Evolutionary conservation across 2,797 vertebrate genomes (phyloP).

Genomic region (Poecilia wingei): DNA sequence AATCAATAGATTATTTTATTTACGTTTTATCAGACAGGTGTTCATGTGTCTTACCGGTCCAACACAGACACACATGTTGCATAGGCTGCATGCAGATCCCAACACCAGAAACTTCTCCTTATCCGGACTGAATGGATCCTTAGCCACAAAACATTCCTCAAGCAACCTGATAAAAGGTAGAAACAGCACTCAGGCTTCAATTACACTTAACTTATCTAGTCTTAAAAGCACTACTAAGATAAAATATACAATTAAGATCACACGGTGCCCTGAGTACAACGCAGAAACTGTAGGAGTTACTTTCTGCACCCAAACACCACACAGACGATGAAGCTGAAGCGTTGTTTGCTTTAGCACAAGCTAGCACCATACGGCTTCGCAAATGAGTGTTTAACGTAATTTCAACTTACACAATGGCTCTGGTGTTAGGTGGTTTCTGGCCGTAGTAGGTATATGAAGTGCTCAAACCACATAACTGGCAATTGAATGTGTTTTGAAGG

Average conservation of each 20-base stretch:
- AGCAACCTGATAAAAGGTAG: constrained; percentile 77
- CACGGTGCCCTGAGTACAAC: background rate
- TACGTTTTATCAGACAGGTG: background rate
- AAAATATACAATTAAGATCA: accelerated
- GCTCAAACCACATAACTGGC: constrained; percentile 83
- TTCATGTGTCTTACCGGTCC: constrained; percentile 74
- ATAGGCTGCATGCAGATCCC: constrained; percentile 85
- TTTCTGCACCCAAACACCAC: background rate
- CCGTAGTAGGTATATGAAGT: constrained; percentile 84
- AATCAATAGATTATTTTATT: background rate
- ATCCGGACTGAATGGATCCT: constrained; percentile 87
- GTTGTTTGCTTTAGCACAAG: constrained; percentile 37
- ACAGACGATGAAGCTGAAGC: background rate
- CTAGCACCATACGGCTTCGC: constrained; percentile 9
- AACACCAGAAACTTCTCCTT: constrained; percentile 87
- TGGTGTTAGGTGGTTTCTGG: constrained; percentile 86
- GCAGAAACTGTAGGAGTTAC: background rate
- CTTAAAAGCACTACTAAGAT: accelerated
- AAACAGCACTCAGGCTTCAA: background rate
- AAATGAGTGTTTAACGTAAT: background rate
- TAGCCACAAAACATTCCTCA: constrained; percentile 88
- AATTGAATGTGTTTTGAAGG: constrained; percentile 79
- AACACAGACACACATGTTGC: constrained; percentile 83
- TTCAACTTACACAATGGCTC: constrained; percentile 85
- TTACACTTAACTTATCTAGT: accelerated